A percentile compares a stretch with the other conserved stretches of the same genome.
phyloP scores from a whole-genome alignment of 2,113 vertebrate species.

The Muscicapa adusta region DNA sequence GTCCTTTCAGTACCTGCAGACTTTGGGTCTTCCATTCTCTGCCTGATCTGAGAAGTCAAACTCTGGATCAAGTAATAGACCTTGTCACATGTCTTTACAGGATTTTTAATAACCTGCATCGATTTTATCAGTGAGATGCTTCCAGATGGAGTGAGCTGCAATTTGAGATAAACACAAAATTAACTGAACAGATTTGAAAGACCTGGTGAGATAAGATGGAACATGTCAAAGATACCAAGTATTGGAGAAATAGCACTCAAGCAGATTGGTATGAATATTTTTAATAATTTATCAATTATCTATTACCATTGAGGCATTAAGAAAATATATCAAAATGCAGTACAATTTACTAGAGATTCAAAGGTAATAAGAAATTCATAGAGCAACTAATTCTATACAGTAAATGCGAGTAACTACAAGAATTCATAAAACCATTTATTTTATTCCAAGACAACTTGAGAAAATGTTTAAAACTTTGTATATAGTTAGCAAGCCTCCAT shows the following conservation, averaged over 20 bases:
- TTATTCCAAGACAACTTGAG: not conserved
- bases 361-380: not conserved
- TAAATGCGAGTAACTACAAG: not conserved
- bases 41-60: conserved; percentile 86
- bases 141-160: conserved; percentile 84
- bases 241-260: not conserved
- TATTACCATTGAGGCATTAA: not conserved
- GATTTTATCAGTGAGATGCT: conserved; percentile 86
- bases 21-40: conserved; percentile 87
- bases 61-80: conserved; percentile 88
- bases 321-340: not conserved
- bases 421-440: not conserved
- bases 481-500: not conserved
- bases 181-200: not conserved
- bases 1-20: conserved; percentile 80
- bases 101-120: conserved; percentile 89
- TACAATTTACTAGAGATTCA: not conserved
- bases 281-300: not conserved
- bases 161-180: conserved; percentile 33
- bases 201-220: not conserved
- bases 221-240: not conserved
- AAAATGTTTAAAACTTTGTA: not conserved
- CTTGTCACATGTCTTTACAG: conserved; percentile 87
- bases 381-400: not conserved
- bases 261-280: not conserved